Evolutionary conservation across 2,888 invertebrate genomes (phyloP).

Genomic region (Calephelis perditalis): DNA sequence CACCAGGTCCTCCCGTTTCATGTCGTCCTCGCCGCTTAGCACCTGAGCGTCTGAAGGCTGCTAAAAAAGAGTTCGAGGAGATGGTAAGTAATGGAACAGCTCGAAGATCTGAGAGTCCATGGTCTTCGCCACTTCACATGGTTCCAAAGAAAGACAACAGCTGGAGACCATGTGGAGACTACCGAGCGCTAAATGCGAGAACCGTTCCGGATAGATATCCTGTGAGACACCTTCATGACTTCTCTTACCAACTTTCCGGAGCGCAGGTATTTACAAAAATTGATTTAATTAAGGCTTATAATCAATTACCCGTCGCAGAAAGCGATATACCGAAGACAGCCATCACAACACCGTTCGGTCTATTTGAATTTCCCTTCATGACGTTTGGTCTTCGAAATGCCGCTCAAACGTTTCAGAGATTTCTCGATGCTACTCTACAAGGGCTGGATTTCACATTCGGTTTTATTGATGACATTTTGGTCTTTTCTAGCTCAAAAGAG

Average conservation of each 20-base stretch:
- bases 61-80: too few relatives aligned
- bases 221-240: slow-evolving; percentile 29
- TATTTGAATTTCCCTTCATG: slow-evolving; percentile 1
- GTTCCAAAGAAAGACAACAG: too few relatives aligned
- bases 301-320: slow-evolving; percentile 42
- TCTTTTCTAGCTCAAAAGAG: not conserved
- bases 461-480: slow-evolving; percentile 15
- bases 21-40: too few relatives aligned
- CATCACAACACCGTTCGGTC: slow-evolving; percentile 25
- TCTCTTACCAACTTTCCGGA: slow-evolving; percentile 6
- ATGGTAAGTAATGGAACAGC: too few relatives aligned
- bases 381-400: slow-evolving; percentile 4
- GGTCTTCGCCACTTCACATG: too few relatives aligned
- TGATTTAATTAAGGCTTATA: slow-evolving; percentile 35
- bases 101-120: too few relatives aligned
- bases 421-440: slow-evolving; percentile 33
- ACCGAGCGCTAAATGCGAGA: too few relatives aligned
- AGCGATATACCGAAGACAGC: slow-evolving; percentile 34
- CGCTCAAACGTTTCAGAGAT: slow-evolving; percentile 19
- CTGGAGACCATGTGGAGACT: too few relatives aligned
- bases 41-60: too few relatives aligned
- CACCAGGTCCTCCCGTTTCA: too few relatives aligned
- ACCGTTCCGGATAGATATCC: too few relatives aligned
- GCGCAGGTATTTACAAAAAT: not conserved
- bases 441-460: slow-evolving; percentile 33